Base-by-base conservation (phyloP, 2,888 invertebrate species). In the Ophonus ardosiacus region DNA sequence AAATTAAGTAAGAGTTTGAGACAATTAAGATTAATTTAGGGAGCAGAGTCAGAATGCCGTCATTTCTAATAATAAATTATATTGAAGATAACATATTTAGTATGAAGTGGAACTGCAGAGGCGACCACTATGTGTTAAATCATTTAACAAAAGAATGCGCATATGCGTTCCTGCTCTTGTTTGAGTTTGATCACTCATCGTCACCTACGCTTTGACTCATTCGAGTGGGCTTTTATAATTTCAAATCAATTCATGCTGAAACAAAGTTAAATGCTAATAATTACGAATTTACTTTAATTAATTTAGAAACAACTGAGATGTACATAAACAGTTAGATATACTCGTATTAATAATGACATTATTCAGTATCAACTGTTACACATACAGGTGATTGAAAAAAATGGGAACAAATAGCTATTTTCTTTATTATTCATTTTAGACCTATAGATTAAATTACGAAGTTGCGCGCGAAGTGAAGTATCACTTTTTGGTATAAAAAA, bases 1-100 rank as follows among this genome's bases (percentile, higher is more conserved):
- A 15, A 74, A 8, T 40, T 74, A 74, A 43, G 40, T 43, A 68
- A 31, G 24, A 63, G 3, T 74, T 43, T 17, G 18, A 17, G 40
- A 43, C 18, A 81, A 65, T 68, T 82, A 51, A 68, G 68, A 68
- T 82, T 82, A 81, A 81, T 63, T 81, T 82, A 18, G 57, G 24
- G 43, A 65, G 18, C 51, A 51, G 40, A 51, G 68, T 82, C 24
- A 83, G 5, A 7, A 43, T 63, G 15, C 21, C 13, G 78, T 84
- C 84, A 84, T 78, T 8, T 15, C 63, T 84, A 84, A 78, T 78
- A 51, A 78, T 84, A 84, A 63, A 38, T 76, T 21, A 65, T 84
- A 56, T 78, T 84, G 15, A 6, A 51, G 78, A 84, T 84, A 84
- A 84, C 21, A 78, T 51, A 78, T 84, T 78, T 78, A 78, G 78